Conservation (phyloP, 2,113 vertebrate genomes). For the Octodon degus region DNA sequence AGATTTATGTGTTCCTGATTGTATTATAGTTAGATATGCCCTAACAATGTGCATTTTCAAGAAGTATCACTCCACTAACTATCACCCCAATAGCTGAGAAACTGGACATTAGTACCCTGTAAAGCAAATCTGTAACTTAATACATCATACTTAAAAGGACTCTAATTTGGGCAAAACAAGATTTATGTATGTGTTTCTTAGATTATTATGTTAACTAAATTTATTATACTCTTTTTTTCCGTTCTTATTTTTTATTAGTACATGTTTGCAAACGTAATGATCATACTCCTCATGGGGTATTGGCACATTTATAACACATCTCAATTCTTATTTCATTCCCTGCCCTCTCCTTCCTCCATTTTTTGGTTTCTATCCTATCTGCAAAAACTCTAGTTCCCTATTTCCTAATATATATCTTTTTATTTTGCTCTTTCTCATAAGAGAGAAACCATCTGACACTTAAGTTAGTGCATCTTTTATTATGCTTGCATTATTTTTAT, state of each 20-base stretch:
- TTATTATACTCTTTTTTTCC: not conserved
- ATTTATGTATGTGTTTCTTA: not conserved
- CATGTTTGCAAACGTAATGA: not conserved
- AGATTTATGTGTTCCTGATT: not conserved
- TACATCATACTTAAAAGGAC: not conserved
- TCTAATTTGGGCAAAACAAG: not conserved
- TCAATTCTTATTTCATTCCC: not conserved
- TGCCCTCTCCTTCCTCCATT: not conserved
- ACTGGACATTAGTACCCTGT: not conserved
- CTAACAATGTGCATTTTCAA: not conserved
- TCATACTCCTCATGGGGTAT: not conserved
- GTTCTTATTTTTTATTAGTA: not conserved
- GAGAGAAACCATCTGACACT: not conserved
- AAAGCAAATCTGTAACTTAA: not conserved
- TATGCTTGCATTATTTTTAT: not conserved
- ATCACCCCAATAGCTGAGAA: not conserved
- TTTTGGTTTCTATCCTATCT: not conserved
- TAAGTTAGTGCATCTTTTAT: not conserved
- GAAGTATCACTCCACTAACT: not conserved
- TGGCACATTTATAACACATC: not conserved
- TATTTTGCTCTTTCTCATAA: not conserved
- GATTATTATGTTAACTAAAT: not conserved
- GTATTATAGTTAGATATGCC: not conserved
- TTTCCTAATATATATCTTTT: not conserved
- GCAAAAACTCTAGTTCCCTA: not conserved